Evolutionary conservation across 37 sponge, comb jelly and placozoan genomes (phyloP).

Genomic region (Geodia barretti): DNA sequence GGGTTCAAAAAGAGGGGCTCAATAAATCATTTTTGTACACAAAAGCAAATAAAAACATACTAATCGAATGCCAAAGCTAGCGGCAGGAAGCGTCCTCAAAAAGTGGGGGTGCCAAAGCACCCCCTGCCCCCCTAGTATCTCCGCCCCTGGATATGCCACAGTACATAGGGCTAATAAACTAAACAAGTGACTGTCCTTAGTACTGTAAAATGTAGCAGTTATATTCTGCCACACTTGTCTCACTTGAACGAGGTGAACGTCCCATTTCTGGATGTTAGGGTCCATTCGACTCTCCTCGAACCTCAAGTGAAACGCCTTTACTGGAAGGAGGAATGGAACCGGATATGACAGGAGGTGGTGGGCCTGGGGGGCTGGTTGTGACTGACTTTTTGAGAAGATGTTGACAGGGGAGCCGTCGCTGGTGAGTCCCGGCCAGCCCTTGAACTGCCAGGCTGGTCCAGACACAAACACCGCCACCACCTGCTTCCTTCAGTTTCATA

Average conservation of each 20-base stretch:
- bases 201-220: not conserved
- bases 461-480: conserved; percentile 98
- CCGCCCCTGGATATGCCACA: no score
- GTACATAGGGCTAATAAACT: not conserved
- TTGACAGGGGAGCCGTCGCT: conserved; percentile 93
- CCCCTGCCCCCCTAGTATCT: no score
- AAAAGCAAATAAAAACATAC: no score
- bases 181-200: not conserved
- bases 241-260: conserved; percentile 83
- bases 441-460: conserved; percentile 99
- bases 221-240: not conserved
- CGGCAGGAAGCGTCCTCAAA: no score
- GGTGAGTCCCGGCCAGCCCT: conserved; percentile 94
- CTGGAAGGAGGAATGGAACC: conserved; percentile 21
- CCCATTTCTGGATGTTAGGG: conserved; percentile 91
- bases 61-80: no score
- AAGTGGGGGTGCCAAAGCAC: no score
- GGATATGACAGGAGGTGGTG: not conserved
- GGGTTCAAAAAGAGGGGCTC: no score
- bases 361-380: not conserved
- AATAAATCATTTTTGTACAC: no score
- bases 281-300: conserved; percentile 84
- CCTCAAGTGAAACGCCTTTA: conserved; percentile 92
- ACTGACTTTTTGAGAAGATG: conserved; percentile 91
- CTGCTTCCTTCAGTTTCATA: conserved; percentile 68